Percentiles rank a stretch among this genome's conserved stretches.
Evolutionary conservation across 2,113 vertebrate genomes (phyloP).

Genomic region (Cyanistes caeruleus): DNA sequence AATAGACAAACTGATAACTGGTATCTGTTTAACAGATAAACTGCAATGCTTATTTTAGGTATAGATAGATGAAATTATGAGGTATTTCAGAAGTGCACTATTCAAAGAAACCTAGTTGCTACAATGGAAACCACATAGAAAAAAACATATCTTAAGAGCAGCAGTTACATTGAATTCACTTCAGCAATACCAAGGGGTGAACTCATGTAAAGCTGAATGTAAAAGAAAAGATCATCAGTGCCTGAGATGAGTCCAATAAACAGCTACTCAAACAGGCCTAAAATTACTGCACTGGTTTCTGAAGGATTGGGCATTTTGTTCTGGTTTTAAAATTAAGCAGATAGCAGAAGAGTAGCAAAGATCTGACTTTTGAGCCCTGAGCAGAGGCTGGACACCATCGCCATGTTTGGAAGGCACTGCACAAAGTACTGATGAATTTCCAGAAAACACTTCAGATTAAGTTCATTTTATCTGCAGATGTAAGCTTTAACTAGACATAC

Average conservation of each 20-base stretch:
- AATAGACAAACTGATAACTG: neutral
- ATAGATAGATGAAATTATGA: neutral
- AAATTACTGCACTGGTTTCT: neutral
- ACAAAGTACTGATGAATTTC: neutral
- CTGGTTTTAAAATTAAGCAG: neutral
- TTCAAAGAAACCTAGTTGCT: neutral
- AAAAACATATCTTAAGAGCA: neutral
- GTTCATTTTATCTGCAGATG: neutral
- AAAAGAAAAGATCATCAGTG: neutral
- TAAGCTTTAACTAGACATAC: neutral
- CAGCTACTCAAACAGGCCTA: neutral
- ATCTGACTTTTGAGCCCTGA: neutral
- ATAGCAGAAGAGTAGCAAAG: neutral
- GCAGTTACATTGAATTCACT: neutral
- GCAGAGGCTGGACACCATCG: neutral
- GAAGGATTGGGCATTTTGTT: neutral
- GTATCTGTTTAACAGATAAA: no score
- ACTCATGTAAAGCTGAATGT: neutral
- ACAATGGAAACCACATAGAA: neutral
- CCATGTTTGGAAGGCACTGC: accelerated
- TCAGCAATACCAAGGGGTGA: neutral
- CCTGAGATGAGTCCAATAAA: neutral
- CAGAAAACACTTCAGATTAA: neutral
- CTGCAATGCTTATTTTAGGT: neutral
- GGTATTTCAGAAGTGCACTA: neutral